Percentiles rank a stretch among this genome's conserved stretches.
Evolutionary conservation across 2,888 invertebrate genomes (phyloP).

Genomic region (Lochmaea crataegi): DNA sequence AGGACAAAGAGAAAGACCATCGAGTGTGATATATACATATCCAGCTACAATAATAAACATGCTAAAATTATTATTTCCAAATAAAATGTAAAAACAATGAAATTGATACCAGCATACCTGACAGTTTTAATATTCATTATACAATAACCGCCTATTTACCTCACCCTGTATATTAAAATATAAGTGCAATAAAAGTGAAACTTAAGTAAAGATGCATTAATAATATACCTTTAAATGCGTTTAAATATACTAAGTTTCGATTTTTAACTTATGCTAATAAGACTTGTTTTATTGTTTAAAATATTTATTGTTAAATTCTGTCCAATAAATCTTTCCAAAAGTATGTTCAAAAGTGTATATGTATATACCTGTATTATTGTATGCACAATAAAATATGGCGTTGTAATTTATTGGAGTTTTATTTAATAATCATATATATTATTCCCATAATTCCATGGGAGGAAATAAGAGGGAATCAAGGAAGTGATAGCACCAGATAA

Average conservation of each 20-base stretch:
- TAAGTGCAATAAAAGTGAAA: constrained; percentile 52
- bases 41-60: constrained; percentile 5
- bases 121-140: constrained; percentile 6
- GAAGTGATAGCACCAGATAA: too few relatives aligned
- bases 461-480: too few relatives aligned
- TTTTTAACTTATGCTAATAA: constrained; percentile 56
- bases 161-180: constrained; percentile 44
- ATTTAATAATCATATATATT: not conserved
- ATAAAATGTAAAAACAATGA: not conserved
- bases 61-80: not conserved
- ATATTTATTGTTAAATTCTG: constrained; percentile 67
- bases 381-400: constrained; percentile 68
- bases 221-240: constrained; percentile 44
- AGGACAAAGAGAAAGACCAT: constrained; percentile 10
- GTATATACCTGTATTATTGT: constrained; percentile 68
- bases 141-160: constrained; percentile 6
- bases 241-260: constrained; percentile 50
- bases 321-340: constrained; percentile 64
- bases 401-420: constrained; percentile 55
- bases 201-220: constrained; percentile 44
- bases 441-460: too few relatives aligned
- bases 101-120: not conserved
- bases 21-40: constrained; percentile 25
- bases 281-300: constrained; percentile 58
- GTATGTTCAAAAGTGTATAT: constrained; percentile 67